Evolutionary conservation across 1,140 invertebrate species (phyloP).

Genomic region (Lasioglossum albipes): DNA sequence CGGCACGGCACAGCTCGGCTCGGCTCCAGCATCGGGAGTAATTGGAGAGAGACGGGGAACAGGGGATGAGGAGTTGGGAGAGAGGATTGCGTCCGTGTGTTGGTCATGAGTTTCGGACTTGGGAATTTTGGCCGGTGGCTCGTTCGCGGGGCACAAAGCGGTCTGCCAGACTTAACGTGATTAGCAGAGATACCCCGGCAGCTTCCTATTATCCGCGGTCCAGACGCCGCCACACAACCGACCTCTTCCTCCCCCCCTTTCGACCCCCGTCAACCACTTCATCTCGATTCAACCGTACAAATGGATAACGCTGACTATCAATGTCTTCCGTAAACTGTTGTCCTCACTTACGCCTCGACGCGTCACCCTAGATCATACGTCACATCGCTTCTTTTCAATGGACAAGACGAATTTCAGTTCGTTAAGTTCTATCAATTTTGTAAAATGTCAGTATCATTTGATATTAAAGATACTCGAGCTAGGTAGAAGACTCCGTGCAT

Average conservation of each 20-base stretch:
- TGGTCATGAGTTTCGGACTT: constrained; percentile 66
- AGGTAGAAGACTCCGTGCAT: no score
- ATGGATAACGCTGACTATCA: constrained; percentile 57
- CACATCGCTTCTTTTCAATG: no score
- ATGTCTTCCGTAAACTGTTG: constrained; percentile 45
- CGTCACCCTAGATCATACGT: no score
- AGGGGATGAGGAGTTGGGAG: constrained; percentile 52
- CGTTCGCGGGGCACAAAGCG: constrained; percentile 75
- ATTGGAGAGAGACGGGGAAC: constrained; percentile 45
- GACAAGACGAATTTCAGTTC: no score
- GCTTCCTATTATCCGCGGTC: constrained; percentile 74
- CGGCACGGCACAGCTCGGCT: not conserved
- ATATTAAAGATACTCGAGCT: no score
- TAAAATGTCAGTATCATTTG: no score
- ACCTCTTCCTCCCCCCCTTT: constrained; percentile 49
- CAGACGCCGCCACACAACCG: constrained; percentile 70
- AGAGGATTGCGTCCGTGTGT: constrained; percentile 64
- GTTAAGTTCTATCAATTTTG: no score
- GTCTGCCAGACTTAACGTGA: constrained; percentile 78
- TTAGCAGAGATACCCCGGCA: constrained; percentile 77
- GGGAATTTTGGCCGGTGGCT: constrained; percentile 70
- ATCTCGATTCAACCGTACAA: constrained; percentile 62
- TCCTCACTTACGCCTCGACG: not conserved
- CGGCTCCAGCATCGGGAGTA: constrained; percentile 16
- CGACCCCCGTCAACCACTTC: constrained; percentile 63